Percentiles rank a stretch among this genome's conserved stretches.
Conservation (phyloP, 2,797 vertebrate species). For the Muraenolepis orangiensis region DNA sequence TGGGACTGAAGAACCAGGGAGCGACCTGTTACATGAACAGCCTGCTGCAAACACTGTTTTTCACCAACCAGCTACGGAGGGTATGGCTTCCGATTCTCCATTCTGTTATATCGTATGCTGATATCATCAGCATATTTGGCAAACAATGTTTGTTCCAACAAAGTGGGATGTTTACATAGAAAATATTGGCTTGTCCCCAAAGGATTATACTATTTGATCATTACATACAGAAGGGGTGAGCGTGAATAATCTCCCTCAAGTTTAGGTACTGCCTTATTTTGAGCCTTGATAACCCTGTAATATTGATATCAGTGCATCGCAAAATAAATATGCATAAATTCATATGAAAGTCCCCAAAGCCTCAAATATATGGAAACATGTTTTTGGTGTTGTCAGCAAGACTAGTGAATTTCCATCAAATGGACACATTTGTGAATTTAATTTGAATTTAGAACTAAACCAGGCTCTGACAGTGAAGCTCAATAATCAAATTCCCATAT, state of each 20-base stretch:
- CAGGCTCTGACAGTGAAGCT: neutral
- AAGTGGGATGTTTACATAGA: neutral
- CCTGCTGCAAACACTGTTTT: constrained; percentile 97
- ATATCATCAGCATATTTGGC: neutral
- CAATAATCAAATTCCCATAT: neutral
- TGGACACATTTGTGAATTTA: too few species aligned
- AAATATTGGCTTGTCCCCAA: neutral
- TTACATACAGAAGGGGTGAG: neutral
- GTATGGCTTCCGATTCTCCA: constrained; percentile 60
- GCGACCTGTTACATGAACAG: constrained; percentile 99
- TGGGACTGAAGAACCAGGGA: constrained; percentile 98
- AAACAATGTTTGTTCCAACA: neutral
- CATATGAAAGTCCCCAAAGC: neutral
- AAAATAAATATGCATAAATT: neutral
- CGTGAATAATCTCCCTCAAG: neutral
- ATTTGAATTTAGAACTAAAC: neutral
- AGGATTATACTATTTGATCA: neutral
- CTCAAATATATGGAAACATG: too few species aligned
- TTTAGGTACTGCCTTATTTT: neutral
- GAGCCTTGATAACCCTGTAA: too few species aligned
- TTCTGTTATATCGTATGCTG: too few species aligned
- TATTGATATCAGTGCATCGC: neutral
- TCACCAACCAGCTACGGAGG: constrained; percentile 97
- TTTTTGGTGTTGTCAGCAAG: too few species aligned
- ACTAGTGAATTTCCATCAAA: neutral